Evolutionary conservation across 1,140 invertebrate genomes (phyloP).

Genomic region (Potamilus streckersoni): DNA sequence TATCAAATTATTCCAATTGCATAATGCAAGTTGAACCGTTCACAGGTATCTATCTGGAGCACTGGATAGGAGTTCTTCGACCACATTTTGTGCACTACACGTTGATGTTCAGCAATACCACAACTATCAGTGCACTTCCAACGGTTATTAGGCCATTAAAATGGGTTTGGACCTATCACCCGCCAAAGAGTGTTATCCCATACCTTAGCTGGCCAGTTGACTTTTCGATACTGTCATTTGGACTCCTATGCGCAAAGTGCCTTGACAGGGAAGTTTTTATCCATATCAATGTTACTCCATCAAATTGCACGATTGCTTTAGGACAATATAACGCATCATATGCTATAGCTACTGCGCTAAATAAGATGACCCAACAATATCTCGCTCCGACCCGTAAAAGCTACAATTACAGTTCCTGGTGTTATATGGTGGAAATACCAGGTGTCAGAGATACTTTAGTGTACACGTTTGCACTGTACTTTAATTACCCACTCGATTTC

Average conservation of each 20-base stretch:
- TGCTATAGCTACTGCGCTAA: conserved; percentile 7
- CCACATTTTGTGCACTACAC: too few species aligned
- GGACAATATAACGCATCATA: neutral
- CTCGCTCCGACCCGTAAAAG: neutral
- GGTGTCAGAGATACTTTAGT: conserved; percentile 11
- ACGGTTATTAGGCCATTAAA: conserved; percentile 9
- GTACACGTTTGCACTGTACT: conserved; percentile 13
- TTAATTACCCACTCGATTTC: conserved; percentile 12
- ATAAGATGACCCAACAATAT: conserved; percentile 13
- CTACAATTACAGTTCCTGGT: conserved; percentile 13
- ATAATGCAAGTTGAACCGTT: too few species aligned
- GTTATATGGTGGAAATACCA: conserved; percentile 11
- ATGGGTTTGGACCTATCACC: conserved; percentile 21
- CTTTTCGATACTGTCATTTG: conserved; percentile 20
- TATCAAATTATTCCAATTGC: too few species aligned
- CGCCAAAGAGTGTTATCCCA: neutral
- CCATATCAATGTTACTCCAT: neutral
- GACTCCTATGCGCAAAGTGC: conserved; percentile 22
- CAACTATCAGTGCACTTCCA: too few species aligned
- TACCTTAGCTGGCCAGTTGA: conserved; percentile 26
- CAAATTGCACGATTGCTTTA: conserved; percentile 9
- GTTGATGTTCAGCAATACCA: too few species aligned
- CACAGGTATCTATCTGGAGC: too few species aligned
- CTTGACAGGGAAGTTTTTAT: neutral
- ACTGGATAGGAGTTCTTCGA: too few species aligned